Percentiles rank a stretch among this genome's conserved stretches.
phyloP scores from a whole-genome alignment of 2,888 invertebrate genomes.

The Ennomos fuscantarius region DNA sequence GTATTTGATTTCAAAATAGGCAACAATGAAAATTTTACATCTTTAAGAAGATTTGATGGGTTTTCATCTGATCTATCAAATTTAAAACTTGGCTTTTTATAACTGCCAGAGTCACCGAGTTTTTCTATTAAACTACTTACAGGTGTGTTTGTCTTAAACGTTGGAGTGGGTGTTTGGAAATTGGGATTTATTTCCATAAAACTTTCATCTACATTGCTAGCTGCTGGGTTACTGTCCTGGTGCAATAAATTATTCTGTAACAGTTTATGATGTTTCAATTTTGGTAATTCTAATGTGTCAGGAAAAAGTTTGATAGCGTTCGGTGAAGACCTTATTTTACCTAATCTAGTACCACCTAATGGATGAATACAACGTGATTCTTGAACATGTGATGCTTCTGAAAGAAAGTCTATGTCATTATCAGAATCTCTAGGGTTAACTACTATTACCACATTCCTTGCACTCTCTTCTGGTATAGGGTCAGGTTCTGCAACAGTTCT shows the following conservation, averaged over 20 bases:
- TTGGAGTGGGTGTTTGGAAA: conserved; percentile 3
- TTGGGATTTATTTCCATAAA: conserved; percentile 29
- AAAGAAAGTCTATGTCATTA: conserved; percentile 41
- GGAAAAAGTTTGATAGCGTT: conserved; percentile 45
- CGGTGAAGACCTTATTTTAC: conserved; percentile 33
- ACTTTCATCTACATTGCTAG: conserved; percentile 59
- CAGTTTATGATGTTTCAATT: conserved; percentile 35
- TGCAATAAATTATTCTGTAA: conserved; percentile 49
- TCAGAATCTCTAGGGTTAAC: conserved; percentile 51
- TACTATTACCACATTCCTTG: conserved; percentile 61
- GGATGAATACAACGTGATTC: conserved; percentile 58
- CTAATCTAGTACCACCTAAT: conserved; percentile 38
- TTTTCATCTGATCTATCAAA: conserved; percentile 11
- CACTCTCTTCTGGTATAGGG: conserved; percentile 50
- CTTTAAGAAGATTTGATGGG: conserved; percentile 4
- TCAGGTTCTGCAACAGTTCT: conserved; percentile 53
- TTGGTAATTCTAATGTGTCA: conserved; percentile 47
- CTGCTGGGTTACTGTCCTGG: conserved; percentile 56
- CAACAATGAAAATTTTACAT: conserved; percentile 27
- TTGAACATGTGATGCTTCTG: conserved; percentile 62
- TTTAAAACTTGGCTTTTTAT: conserved; percentile 6
- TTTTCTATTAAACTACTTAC: conserved; percentile 13
- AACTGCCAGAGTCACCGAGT: not conserved
- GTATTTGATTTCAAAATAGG: conserved; percentile 40
- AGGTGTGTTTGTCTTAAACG: conserved; percentile 13